Evolutionary conservation across 2,888 invertebrate species (phyloP).

Genomic region (Cyclophora albipunctata): DNA sequence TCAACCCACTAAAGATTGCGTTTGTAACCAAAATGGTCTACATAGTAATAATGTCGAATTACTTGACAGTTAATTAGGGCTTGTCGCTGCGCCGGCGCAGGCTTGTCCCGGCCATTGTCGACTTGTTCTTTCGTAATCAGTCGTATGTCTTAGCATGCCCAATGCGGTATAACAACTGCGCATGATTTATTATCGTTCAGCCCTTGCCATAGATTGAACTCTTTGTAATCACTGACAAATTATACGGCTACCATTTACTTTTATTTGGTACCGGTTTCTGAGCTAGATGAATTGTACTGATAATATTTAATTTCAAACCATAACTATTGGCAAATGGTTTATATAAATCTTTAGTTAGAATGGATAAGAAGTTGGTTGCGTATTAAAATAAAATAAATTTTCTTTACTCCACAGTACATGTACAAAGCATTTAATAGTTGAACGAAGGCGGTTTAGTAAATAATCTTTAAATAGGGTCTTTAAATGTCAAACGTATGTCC

Average conservation of each 20-base stretch:
- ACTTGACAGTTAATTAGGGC: conserved; percentile 70
- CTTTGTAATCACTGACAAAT: conserved; percentile 66
- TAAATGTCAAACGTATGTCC: neutral
- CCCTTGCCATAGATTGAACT: conserved; percentile 47
- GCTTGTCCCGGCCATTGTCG: conserved; percentile 50
- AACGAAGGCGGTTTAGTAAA: too few species aligned
- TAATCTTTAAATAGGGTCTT: too few species aligned
- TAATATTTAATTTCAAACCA: conserved; percentile 22
- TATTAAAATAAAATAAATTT: neutral
- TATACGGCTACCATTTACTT: conserved; percentile 55
- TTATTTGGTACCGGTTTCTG: conserved; percentile 35
- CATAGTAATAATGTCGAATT: conserved; percentile 56
- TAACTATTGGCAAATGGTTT: too few species aligned
- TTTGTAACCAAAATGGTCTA: conserved; percentile 30
- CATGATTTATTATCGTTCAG: conserved; percentile 54
- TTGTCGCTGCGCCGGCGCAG: conserved; percentile 49
- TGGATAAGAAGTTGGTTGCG: too few species aligned
- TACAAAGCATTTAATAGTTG: neutral
- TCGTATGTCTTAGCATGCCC: conserved; percentile 39
- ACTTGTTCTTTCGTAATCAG: conserved; percentile 58
- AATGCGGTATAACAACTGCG: conserved; percentile 39
- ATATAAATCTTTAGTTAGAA: too few species aligned
- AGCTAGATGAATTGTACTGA: conserved; percentile 29
- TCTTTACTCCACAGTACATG: neutral
- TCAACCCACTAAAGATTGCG: conserved; percentile 6